Base-by-base conservation (phyloP, 2,113 vertebrate genomes). In the Xiphophorus hellerii region DNA sequence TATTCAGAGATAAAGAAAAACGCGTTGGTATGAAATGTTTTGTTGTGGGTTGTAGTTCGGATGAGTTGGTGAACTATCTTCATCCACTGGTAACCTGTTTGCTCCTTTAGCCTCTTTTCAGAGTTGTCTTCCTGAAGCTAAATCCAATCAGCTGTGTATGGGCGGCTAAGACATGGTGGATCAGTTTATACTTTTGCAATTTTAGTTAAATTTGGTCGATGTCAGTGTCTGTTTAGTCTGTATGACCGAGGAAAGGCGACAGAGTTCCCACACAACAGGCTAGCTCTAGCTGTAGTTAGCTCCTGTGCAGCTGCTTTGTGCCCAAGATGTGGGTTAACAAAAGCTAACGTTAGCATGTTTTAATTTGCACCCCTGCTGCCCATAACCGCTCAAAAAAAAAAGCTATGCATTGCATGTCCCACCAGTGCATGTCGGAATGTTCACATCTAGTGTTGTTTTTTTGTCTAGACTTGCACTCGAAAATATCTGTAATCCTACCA, bases 321-420 rank as follows among this genome's bases (percentile, higher is more conserved):
- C 88, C 88, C 81, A 73, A 70, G 82, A 84, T 87, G 22, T 61
- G 84, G 87, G 76, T 92, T 84, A 88, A 93, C 92, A 92, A 90
- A 92, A 93, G 93, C 93, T 91, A 92, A 87, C 70, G 86, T 74
- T 91, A 91, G 87, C 89, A 85, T 86, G 77, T 74, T 74, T 86
- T 70, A 72, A 81, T 42, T 80, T 76, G 83, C 81, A 72, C 71
- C 70, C 54, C 33, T 76, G 83, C 73, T 84, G 73, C 88, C 85
- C 82, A 85, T 83, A 84, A 81, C 83, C 89, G 76, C 63, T 61
- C 37, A 25, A 30, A 33, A 37, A 31, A 44, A 30, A 44, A 48
- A 77, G 60, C 33, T 28, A 58, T 54, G 76, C 80, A 80, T 69
- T 68, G 44, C 37, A 69, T 84, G 68, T 58, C 75, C 67, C 2